Conservation (phyloP, 2,797 vertebrate species). For the Hemibagrus guttatus region DNA sequence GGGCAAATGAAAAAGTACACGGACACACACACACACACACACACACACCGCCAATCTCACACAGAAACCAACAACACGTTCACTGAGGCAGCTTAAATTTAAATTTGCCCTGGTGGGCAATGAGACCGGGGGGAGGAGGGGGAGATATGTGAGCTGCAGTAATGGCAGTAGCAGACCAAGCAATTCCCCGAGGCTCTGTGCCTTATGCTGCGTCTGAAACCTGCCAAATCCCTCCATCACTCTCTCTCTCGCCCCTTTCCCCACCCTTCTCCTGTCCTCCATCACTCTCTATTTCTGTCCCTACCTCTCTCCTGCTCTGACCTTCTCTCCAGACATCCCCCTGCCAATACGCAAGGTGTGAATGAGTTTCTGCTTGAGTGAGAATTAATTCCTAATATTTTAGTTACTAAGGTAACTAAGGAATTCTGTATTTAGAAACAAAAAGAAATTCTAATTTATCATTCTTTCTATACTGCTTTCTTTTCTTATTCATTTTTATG, state of each 20-base stretch:
- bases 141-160: slow-evolving; percentile 63
- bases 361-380: slow-evolving; percentile 62
- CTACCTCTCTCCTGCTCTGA: slow-evolving; percentile 11
- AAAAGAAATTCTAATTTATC: neutral
- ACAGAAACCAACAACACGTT: slow-evolving; percentile 41
- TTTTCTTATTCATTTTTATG: neutral
- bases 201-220: slow-evolving; percentile 69
- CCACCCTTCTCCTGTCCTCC: slow-evolving; percentile 44
- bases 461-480: neutral
- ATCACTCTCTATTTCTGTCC: slow-evolving; percentile 28
- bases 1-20: slow-evolving; percentile 30
- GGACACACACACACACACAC: slow-evolving; percentile 20
- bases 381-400: slow-evolving; percentile 63
- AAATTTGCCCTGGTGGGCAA: slow-evolving; percentile 66
- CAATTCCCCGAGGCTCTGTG: slow-evolving; percentile 71
- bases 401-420: neutral
- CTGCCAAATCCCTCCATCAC: slow-evolving; percentile 63
- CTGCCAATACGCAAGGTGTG: slow-evolving; percentile 34
- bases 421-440: neutral
- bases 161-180: slow-evolving; percentile 70
- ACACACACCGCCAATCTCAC: neutral
- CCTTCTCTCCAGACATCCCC: neutral
- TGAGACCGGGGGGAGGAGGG: slow-evolving; percentile 8
- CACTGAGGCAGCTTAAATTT: slow-evolving; percentile 61
- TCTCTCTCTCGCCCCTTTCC: slow-evolving; percentile 31